Evolutionary conservation across 2,888 invertebrate species (phyloP).

Genomic region (Heliconius erato): DNA sequence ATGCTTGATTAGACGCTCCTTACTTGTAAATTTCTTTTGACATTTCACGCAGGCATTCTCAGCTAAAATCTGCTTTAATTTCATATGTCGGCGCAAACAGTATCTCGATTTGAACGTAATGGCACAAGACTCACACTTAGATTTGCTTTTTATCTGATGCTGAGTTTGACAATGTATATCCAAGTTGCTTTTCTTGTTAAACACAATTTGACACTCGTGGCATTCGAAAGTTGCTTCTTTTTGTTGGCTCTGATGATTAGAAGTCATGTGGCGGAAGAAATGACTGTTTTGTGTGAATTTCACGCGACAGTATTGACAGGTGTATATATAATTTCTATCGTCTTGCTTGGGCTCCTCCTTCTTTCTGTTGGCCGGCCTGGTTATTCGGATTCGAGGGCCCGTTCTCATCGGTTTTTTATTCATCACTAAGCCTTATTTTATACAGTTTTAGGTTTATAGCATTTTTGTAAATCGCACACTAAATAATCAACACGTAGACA

Average conservation of each 20-base stretch:
- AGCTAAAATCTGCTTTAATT: slow-evolving; percentile 72
- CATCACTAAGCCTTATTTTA: slow-evolving; percentile 66
- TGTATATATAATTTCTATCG: slow-evolving; percentile 71
- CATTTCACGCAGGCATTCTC: slow-evolving; percentile 79
- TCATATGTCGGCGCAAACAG: slow-evolving; percentile 76
- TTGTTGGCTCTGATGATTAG: slow-evolving; percentile 77
- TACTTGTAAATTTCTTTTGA: slow-evolving; percentile 75
- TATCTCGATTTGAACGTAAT: slow-evolving; percentile 80
- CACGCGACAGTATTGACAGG: slow-evolving; percentile 76
- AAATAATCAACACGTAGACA: slow-evolving; percentile 53
- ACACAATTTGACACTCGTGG: slow-evolving; percentile 77
- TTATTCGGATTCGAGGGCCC: slow-evolving; percentile 78
- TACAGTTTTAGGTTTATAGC: background rate
- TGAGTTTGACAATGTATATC: slow-evolving; percentile 76
- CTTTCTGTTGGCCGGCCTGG: slow-evolving; percentile 65
- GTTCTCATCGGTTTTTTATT: slow-evolving; percentile 75
- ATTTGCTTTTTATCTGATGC: slow-evolving; percentile 74
- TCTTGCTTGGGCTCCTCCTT: slow-evolving; percentile 68
- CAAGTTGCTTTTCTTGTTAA: slow-evolving; percentile 71
- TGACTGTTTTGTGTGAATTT: slow-evolving; percentile 81
- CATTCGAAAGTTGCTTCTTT: slow-evolving; percentile 74
- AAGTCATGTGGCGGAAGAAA: slow-evolving; percentile 80
- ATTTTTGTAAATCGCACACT: slow-evolving; percentile 3
- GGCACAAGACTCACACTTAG: slow-evolving; percentile 75
- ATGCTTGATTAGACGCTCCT: slow-evolving; percentile 73